Evolutionary conservation across 2,888 invertebrate genomes (phyloP).

Genomic region (Amblyjoppa fuscipennis): DNA sequence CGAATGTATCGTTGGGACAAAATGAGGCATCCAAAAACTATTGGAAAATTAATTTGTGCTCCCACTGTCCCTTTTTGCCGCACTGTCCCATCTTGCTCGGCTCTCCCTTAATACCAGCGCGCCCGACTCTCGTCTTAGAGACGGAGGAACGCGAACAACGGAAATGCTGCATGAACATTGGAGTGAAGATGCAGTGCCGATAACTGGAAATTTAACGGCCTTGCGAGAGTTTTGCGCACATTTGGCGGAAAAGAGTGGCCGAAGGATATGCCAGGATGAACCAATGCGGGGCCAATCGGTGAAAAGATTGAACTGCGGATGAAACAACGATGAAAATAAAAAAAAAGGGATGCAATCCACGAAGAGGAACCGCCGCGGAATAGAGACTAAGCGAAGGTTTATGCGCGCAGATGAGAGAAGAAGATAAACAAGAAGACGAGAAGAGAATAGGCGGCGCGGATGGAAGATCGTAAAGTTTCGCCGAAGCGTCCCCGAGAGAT

Average conservation of each 20-base stretch:
- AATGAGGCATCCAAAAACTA: too few relatives aligned
- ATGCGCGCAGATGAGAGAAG: conserved; percentile 33
- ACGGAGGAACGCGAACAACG: neutral
- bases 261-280: too few relatives aligned
- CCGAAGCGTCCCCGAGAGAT: conserved; percentile 25
- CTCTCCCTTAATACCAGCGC: conserved; percentile 7
- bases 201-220: neutral
- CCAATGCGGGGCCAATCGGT: too few relatives aligned
- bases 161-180: neutral
- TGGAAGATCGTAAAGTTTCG: conserved; percentile 50
- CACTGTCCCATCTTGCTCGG: too few relatives aligned
- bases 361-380: conserved; percentile 17
- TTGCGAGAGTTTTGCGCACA: too few relatives aligned
- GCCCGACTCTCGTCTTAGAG: conserved; percentile 5
- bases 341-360: neutral
- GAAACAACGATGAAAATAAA: neutral
- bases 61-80: too few relatives aligned
- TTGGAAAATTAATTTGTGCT: too few relatives aligned
- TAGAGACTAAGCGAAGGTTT: conserved; percentile 27
- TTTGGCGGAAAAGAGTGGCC: too few relatives aligned
- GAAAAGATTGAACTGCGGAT: conserved; percentile 12
- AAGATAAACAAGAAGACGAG: conserved; percentile 11
- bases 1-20: too few relatives aligned
- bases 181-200: neutral
- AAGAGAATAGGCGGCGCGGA: conserved; percentile 39